Conservation (phyloP, 2,888 invertebrate species). For the Hydriomena furcata region DNA sequence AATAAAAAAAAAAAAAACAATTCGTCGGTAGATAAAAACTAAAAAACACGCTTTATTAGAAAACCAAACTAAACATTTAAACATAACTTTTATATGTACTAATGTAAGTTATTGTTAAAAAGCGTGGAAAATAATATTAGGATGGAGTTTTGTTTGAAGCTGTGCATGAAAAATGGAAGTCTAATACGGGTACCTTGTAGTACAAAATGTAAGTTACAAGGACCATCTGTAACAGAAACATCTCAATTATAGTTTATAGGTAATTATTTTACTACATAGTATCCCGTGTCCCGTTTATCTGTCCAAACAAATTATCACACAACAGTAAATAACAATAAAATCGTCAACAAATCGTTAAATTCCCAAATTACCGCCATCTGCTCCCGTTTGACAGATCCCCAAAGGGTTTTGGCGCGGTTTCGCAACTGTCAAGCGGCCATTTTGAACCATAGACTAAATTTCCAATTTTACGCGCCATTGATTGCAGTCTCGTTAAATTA, state of each 20-base stretch:
- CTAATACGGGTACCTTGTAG: too few species aligned
- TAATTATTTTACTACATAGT: neutral
- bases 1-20: too few species aligned
- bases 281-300: slow-evolving; percentile 34
- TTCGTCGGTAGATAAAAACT: too few species aligned
- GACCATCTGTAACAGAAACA: too few species aligned
- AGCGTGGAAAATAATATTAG: too few species aligned
- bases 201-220: too few species aligned
- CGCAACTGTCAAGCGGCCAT: slow-evolving; percentile 71
- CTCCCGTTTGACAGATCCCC: slow-evolving; percentile 66
- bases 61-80: too few species aligned
- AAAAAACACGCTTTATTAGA: too few species aligned
- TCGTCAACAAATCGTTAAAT: slow-evolving; percentile 67
- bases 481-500: slow-evolving; percentile 70
- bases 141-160: too few species aligned
- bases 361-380: slow-evolving; percentile 78
- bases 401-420: slow-evolving; percentile 77
- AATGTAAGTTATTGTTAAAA: too few species aligned
- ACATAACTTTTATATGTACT: too few species aligned
- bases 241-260: neutral
- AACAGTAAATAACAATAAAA: slow-evolving; percentile 71
- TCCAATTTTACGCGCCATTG: slow-evolving; percentile 79
- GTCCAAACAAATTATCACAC: slow-evolving; percentile 74
- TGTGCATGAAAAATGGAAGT: too few species aligned
- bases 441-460: slow-evolving; percentile 71